These are phyloP conservation scores for Misgurnus mizolepis DNA, from an alignment of 2,113 vertebrate genomes.

Conservation along the genomic window DNA sequence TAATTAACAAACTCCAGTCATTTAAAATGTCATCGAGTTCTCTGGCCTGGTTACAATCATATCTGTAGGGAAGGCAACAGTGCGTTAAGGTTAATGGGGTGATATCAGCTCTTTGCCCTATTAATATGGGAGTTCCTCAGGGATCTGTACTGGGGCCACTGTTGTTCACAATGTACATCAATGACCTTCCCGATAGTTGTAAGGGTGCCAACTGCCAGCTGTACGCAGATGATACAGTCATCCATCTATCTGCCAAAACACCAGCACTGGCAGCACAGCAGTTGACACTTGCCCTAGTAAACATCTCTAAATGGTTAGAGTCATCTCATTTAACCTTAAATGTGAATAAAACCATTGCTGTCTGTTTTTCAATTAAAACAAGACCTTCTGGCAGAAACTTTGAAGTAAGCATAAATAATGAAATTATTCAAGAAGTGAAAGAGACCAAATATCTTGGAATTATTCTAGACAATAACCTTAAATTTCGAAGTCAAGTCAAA, in stretches of 20 bases:
- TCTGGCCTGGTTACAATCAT: neutral
- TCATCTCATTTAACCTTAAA: neutral
- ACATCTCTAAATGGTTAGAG: neutral
- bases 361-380: too few relatives aligned
- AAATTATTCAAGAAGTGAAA: neutral
- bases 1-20: neutral
- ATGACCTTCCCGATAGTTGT: neutral
- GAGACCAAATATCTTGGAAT: too few relatives aligned
- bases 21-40: neutral
- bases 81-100: neutral
- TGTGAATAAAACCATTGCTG: neutral
- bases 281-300: neutral
- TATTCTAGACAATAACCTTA: too few relatives aligned
- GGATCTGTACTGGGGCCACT: neutral
- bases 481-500: neutral
- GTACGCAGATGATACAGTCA: neutral
- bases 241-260: neutral
- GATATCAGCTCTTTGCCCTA: neutral
- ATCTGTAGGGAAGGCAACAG: neutral
- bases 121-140: neutral
- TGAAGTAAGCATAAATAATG: neutral
- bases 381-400: neutral
- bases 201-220: neutral
- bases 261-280: neutral
- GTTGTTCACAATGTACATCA: conserved; percentile 3